phyloP scores from a whole-genome alignment of 2,888 invertebrate species.

The Cheiracanthium punctorium region DNA sequence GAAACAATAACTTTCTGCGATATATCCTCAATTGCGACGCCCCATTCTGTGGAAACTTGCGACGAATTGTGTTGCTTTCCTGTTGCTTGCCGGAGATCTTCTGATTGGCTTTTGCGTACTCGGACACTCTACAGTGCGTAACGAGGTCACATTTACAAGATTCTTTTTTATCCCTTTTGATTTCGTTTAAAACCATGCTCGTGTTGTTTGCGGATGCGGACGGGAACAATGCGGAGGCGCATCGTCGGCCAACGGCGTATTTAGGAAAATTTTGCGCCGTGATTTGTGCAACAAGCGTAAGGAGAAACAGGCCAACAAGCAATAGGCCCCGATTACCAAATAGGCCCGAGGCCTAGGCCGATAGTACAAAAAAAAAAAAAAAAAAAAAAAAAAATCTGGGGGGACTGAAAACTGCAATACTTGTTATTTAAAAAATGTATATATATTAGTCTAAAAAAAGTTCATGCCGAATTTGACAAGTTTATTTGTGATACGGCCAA shows the following conservation, averaged over 20 bases:
- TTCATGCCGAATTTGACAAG: too few species aligned
- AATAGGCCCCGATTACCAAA: too few species aligned
- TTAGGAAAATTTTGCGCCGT: not conserved
- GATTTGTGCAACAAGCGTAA: not conserved
- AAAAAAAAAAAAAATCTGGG: too few species aligned
- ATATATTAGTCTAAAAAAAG: too few species aligned
- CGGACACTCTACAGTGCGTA: constrained; percentile 40
- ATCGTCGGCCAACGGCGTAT: not conserved
- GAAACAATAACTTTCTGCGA: not conserved
- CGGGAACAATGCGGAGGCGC: too few species aligned
- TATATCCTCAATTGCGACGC: not conserved
- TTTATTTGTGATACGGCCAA: too few species aligned
- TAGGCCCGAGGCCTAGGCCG: too few species aligned
- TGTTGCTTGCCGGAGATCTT: not conserved
- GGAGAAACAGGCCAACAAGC: too few species aligned
- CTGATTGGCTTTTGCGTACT: constrained; percentile 17
- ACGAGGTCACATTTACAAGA: constrained; percentile 33
- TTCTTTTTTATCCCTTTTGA: not conserved
- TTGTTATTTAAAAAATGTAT: too few species aligned
- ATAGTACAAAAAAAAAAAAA: too few species aligned
- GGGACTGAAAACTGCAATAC: too few species aligned
- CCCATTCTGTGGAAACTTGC: not conserved
- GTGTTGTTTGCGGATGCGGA: not conserved
- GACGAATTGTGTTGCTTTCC: not conserved
- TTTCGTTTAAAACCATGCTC: too few species aligned